Evolutionary conservation across 2,888 invertebrate genomes (phyloP).

Genomic region (Ypsolopha sequella): DNA sequence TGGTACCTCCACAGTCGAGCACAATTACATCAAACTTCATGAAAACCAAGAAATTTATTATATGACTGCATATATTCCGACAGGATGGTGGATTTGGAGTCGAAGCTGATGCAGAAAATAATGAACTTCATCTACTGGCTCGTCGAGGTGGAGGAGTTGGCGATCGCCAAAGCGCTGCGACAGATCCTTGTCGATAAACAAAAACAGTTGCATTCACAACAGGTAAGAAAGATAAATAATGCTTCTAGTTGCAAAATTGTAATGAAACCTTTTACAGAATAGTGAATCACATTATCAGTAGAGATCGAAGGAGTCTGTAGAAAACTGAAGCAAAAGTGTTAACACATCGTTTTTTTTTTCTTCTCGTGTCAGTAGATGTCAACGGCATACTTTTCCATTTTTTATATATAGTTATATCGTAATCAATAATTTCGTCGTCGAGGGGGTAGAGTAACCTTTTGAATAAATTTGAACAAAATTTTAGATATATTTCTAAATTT

Average conservation of each 20-base stretch:
- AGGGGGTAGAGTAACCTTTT: too few species aligned
- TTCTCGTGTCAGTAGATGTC: too few species aligned
- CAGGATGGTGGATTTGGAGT: constrained; percentile 64
- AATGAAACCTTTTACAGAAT: too few species aligned
- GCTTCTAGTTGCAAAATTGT: too few species aligned
- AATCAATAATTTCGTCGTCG: not conserved
- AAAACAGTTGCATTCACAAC: constrained; percentile 66
- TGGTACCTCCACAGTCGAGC: not conserved
- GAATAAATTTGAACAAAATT: too few species aligned
- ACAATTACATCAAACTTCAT: too few species aligned
- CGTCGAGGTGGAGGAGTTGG: constrained; percentile 91
- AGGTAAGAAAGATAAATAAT: constrained; percentile 27
- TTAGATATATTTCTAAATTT: too few species aligned
- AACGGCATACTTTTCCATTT: not conserved
- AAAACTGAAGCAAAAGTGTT: too few species aligned
- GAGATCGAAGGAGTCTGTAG: too few species aligned
- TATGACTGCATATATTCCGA: not conserved
- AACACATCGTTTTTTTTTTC: too few species aligned
- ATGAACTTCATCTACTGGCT: constrained; percentile 96
- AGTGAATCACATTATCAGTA: too few species aligned
- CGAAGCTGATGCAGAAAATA: constrained; percentile 81
- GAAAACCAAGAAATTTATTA: too few species aligned
- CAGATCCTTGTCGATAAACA: constrained; percentile 93
- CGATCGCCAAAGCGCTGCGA: constrained; percentile 89
- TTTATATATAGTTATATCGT: not conserved